Evolutionary conservation across 2,797 vertebrate species (phyloP), one percentile per base, ranked within the genome.

Genomic region (Zalophus californianus): DNA sequence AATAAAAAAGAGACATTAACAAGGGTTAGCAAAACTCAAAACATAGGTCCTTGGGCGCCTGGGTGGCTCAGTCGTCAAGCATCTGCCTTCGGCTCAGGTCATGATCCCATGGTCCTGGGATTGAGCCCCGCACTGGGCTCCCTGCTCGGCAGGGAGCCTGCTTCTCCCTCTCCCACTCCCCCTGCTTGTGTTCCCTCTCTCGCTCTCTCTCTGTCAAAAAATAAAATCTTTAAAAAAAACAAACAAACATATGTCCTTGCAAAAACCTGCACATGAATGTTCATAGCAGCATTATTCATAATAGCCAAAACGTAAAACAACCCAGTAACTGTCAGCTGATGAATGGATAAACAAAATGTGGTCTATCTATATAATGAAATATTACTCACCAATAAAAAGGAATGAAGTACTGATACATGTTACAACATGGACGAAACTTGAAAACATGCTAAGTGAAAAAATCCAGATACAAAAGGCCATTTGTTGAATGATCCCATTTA

Each of bases 361-460:
- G 11, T 77, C 13, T 60, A 82, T 44, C 60, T 68, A 77, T 83
- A 48, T 32, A 44, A 75, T 18, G 13, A 41, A 62, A 48, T 75
- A 82, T 32, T 60, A 48, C 54, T 84, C 62, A 78, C 35, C 62
- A 66, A 44, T 80, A 56, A 83, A 91, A 75, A 80, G 27, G 7
- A 94, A 90, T 11, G 11, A 90, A 85, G 50, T 35, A 25, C 6
- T 75, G 50, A 44, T n/a, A 64, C 18, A 78, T 41, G 54, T 9
- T 95, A n/a, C 0, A 11, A 82, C 15, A 80, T 25, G 15, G 7
- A 56, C 80, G 60, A 85, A 92, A 32, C 58, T 80, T 77, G 20
- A 85, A 85, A 77, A 95, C 20, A 80, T 38, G 41, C 29, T 85
- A 82, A 86, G 35, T 62, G 38, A 89, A 96, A 94, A 79, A 78